These are phyloP conservation scores for Diglossa cyanea DNA, from an alignment of 2,797 vertebrate species.

Conservation along the genomic window DNA sequence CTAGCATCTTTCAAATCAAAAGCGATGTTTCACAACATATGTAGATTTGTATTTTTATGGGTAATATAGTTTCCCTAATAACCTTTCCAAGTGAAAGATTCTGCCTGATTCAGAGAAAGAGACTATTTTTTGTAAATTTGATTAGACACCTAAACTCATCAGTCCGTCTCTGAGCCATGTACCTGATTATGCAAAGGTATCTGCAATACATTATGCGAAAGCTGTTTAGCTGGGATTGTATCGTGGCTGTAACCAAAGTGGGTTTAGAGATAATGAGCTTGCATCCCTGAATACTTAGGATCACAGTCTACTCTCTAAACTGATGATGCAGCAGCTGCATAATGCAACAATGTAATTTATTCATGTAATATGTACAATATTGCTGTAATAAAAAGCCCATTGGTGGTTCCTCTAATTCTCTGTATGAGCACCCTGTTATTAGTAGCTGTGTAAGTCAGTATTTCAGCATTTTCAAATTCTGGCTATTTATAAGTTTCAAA, in stretches of 20 bases:
- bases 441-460: slow-evolving; percentile 46
- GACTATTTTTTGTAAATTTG: slow-evolving; percentile 50
- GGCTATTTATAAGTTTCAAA: slow-evolving; percentile 21
- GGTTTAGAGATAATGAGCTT: slow-evolving; percentile 70
- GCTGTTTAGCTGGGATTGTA: slow-evolving; percentile 53
- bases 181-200: slow-evolving; percentile 48
- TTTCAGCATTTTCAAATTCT: slow-evolving; percentile 48
- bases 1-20: neutral
- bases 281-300: slow-evolving; percentile 39
- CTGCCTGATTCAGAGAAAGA: slow-evolving; percentile 18
- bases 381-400: slow-evolving; percentile 57
- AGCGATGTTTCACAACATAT: slow-evolving; percentile 31
- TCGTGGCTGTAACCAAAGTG: slow-evolving; percentile 55
- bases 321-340: slow-evolving; percentile 61
- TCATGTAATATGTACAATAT: slow-evolving; percentile 61
- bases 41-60: slow-evolving; percentile 60
- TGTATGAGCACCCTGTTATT: slow-evolving; percentile 43
- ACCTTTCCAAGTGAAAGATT: slow-evolving; percentile 56
- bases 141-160: slow-evolving; percentile 55
- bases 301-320: slow-evolving; percentile 44
- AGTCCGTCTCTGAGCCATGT: slow-evolving; percentile 23
- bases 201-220: slow-evolving; percentile 1
- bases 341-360: slow-evolving; percentile 64
- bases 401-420: slow-evolving; percentile 62
- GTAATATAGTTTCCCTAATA: slow-evolving; percentile 49